Evolutionary conservation across 2,113 vertebrate genomes (phyloP), one percentile per base, ranked within the genome.

Genomic region (Enhydra lutris): DNA sequence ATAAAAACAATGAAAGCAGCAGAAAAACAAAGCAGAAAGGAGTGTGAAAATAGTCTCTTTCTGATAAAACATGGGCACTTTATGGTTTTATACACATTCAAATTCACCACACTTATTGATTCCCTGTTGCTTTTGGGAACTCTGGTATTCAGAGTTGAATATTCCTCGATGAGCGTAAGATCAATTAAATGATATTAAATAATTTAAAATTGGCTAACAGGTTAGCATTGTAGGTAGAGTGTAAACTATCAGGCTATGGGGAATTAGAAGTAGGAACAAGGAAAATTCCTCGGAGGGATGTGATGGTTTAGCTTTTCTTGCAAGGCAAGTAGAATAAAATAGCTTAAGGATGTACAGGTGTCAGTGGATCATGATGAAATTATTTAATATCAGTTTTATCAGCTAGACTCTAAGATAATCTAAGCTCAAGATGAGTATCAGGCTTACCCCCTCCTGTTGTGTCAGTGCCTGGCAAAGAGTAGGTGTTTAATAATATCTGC

Each of bases 1-100:
- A 89, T 91, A 73, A 96, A 98, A 96, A 93, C 69, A 96, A 93
- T 39, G 55, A 93, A 96, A 97, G 89, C 65, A 88, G 61, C 34
- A 82, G 61, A 34, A 78, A 97, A 95, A 93, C 7, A 94, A 15
- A 92, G 67, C 50, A 93, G 69, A 73, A 95, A 87, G 88, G 23
- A 97, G 85, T 59, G 76, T 83, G 24, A 95, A 96, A 96, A 85
- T 11, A 84, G 36, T 92, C 29, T 55, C 9, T 82, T 94, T 92
- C 26, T 80, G 67, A 50, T 87, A 90, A 93, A 93, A 81, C 69
- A 81, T 52, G 59, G 9, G 21, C 17, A 87, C 17, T 83, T 95
- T 50, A 55, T 26, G 87, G 83, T 79, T 91, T 81, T 47, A 78
- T n/a, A 90, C 12, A 89, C 1, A 36, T 81, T 95, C 92, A 91